A percentile compares a stretch with the other conserved stretches of the same genome.
Conservation (phyloP, 2,888 invertebrate genomes). For the Ectemnius cavifrons region DNA sequence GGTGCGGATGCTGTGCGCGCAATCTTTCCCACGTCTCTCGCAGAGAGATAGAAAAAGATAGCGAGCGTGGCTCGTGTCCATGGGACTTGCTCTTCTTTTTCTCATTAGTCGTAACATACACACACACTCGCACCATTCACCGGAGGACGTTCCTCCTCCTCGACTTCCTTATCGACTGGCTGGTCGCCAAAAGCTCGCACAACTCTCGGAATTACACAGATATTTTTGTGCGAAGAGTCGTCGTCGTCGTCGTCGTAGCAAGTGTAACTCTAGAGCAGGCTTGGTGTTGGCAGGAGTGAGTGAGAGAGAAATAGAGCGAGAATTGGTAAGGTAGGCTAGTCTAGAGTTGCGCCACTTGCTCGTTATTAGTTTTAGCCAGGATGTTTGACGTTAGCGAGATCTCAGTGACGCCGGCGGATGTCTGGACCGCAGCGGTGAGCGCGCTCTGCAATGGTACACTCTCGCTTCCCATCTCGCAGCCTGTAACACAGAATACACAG, state of each 20-base stretch:
- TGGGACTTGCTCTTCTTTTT: background rate
- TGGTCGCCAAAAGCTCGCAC: constrained; percentile 29
- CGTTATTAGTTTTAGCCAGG: constrained; percentile 68
- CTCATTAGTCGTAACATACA: constrained; percentile 27
- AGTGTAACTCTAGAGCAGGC: too few relatives aligned
- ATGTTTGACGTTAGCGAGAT: constrained; percentile 70
- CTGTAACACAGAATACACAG: constrained; percentile 67
- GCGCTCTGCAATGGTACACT: constrained; percentile 73
- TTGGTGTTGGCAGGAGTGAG: too few relatives aligned
- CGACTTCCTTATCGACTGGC: constrained; percentile 40
- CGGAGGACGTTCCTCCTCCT: constrained; percentile 14
- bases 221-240: too few relatives aligned
- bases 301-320: too few relatives aligned
- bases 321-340: background rate
- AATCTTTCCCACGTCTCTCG: too few relatives aligned
- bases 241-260: too few relatives aligned
- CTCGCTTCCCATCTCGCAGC: constrained; percentile 71
- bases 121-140: constrained; percentile 36
- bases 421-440: constrained; percentile 71
- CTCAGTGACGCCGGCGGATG: constrained; percentile 73
- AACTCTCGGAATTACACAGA: constrained; percentile 26
- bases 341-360: constrained; percentile 73
- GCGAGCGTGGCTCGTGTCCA: too few relatives aligned
- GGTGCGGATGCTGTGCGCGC: too few relatives aligned
- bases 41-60: too few relatives aligned